phyloP scores from a whole-genome alignment of 2,113 vertebrate species.

The Crotalus horridus region DNA sequence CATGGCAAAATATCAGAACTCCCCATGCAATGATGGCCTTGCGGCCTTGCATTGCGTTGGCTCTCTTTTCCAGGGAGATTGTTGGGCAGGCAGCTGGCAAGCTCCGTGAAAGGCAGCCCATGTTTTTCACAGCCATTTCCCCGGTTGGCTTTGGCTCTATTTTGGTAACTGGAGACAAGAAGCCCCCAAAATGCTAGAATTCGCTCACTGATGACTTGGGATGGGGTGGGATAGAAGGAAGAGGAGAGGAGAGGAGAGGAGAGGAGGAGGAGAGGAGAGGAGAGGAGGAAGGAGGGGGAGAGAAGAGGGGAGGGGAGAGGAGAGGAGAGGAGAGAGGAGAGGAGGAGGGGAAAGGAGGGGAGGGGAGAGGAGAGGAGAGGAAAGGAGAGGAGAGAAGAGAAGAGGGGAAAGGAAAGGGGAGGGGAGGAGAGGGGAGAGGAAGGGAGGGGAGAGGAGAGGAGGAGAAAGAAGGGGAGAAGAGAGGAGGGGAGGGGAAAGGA shows the following conservation, averaged over 20 bases:
- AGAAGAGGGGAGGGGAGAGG: no score
- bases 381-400: not conserved
- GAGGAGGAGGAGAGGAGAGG: not conserved
- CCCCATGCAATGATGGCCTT: not conserved
- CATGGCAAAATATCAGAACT: not conserved
- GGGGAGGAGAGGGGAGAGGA: not conserved
- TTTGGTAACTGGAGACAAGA: not conserved
- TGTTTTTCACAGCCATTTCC: not conserved
- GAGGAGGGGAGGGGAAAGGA: no score
- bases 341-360: no score
- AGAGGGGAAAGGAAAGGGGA: no score
- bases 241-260: not conserved
- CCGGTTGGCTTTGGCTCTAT: not conserved
- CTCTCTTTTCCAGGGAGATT: not conserved
- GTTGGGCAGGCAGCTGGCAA: not conserved
- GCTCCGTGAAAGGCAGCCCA: not conserved
- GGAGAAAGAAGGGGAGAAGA: no score
- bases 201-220: not conserved
- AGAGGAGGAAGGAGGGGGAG: no score
- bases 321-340: no score
- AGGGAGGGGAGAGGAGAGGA: not conserved
- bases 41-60: no score
- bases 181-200: no score
- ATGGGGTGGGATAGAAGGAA: not conserved
- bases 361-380: no score